Base-by-base conservation (phyloP, 2,888 invertebrate genomes). In the Melinaea marsaeus region DNA sequence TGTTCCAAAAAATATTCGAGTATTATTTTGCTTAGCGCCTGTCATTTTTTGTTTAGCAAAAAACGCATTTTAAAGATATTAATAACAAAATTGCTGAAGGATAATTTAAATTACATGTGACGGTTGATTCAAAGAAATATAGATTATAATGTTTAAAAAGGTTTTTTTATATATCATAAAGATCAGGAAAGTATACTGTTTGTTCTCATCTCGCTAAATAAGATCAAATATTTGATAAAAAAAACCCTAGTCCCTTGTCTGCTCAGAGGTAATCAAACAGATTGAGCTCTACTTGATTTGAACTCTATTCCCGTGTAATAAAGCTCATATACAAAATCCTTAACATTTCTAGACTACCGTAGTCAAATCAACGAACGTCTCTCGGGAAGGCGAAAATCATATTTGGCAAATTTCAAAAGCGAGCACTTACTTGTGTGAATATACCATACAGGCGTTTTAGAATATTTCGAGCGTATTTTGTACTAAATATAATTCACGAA, bases 211-310 rank as follows among this genome's bases (percentile, higher is more conserved):
- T 47, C 55, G 55, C 42, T 58, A 61, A 61, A 64, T 55, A 61
- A 64, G 58, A 61, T 56, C 56, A 61, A 64, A 61, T 58, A 64
- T 61, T 61, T 58, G 55, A 42, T 58, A 61, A 55, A 61, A 42
- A 60, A 58, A 61, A 58, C 47, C 42, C 11, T 35, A 13, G 58
- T 56, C 61, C 58, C 32, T 64, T 60, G 58, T 64, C 58, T 61
- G 55, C 57, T 58, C 55, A 55, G 56, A 64, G 32, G 61, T 58
- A 58, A 64, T 64, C 58, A 61, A 64, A 61, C 55, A n/a, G 7
- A 47, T 55, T 55, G 58, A 58, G 45, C 42, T 33, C 48, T 3
- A 32, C 4, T 11, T 2, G 61, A 35, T 56, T 48, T 58, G 4
- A 35, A 58, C 42, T 48, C 55, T 64, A 58, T 56, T 13, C 3